These are phyloP conservation scores for Linepithema humile DNA, from an alignment of 1,140 invertebrate species.

Conservation along the genomic window DNA sequence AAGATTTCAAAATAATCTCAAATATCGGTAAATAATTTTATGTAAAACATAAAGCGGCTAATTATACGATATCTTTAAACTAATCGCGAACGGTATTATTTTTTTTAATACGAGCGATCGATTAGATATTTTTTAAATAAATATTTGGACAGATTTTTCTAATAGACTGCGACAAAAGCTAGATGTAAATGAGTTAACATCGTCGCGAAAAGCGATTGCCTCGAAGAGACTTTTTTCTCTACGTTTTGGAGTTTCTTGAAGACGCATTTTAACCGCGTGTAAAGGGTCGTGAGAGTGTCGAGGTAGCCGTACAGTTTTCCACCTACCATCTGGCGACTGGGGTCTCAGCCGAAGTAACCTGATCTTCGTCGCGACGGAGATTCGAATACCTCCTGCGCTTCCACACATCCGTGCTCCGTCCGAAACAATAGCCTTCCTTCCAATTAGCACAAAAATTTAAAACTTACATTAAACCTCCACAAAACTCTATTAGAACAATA, in stretches of 20 bases:
- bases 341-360: constrained; percentile 74
- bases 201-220: background rate
- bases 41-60: background rate
- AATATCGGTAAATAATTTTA: too few species aligned
- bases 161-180: background rate
- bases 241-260: constrained; percentile 34
- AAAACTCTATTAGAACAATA: background rate
- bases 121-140: background rate
- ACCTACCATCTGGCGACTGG: constrained; percentile 81
- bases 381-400: constrained; percentile 73
- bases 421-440: constrained; percentile 12
- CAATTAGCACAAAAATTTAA: constrained; percentile 6
- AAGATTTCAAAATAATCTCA: too few species aligned
- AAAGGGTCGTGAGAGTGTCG: constrained; percentile 72
- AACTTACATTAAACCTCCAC: background rate
- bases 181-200: background rate
- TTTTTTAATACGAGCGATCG: background rate
- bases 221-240: constrained; percentile 27
- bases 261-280: constrained; percentile 50
- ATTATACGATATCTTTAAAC: background rate
- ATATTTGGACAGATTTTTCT: too few species aligned
- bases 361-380: constrained; percentile 77
- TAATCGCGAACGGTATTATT: background rate
- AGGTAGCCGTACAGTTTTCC: constrained; percentile 72
- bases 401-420: constrained; percentile 41